phyloP scores from a whole-genome alignment of 2,888 invertebrate genomes.

The Cephus nigrinus region DNA sequence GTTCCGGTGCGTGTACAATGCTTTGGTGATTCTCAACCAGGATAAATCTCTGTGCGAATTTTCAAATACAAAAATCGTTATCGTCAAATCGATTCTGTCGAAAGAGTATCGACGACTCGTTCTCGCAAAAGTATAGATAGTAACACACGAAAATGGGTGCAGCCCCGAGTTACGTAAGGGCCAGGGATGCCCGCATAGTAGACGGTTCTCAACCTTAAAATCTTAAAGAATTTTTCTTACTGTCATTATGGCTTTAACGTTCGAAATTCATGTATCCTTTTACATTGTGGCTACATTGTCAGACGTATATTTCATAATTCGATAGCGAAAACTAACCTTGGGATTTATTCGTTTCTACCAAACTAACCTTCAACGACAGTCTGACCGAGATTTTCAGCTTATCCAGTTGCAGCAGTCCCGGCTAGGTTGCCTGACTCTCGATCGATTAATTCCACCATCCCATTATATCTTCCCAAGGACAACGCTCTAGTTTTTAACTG shows the following conservation, averaged over 20 bases:
- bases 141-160: slow-evolving; percentile 31
- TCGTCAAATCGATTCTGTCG: slow-evolving; percentile 12
- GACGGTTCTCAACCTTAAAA: neutral
- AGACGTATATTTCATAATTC: neutral
- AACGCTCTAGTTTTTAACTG: neutral
- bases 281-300: neutral
- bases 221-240: neutral
- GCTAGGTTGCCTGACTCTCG: neutral
- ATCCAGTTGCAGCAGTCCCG: neutral
- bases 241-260: neutral
- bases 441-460: neutral
- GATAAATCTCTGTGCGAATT: neutral
- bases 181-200: neutral
- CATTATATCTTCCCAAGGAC: neutral
- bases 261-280: neutral
- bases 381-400: neutral
- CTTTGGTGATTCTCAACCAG: neutral
- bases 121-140: slow-evolving; percentile 14
- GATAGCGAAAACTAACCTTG: neutral
- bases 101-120: slow-evolving; percentile 27
- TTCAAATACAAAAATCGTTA: neutral
- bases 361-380: neutral
- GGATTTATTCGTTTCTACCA: neutral
- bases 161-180: slow-evolving; percentile 31
- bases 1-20: neutral